Evolutionary conservation across 2,888 invertebrate genomes (phyloP).

Genomic region (Drosophila pullipes): DNA sequence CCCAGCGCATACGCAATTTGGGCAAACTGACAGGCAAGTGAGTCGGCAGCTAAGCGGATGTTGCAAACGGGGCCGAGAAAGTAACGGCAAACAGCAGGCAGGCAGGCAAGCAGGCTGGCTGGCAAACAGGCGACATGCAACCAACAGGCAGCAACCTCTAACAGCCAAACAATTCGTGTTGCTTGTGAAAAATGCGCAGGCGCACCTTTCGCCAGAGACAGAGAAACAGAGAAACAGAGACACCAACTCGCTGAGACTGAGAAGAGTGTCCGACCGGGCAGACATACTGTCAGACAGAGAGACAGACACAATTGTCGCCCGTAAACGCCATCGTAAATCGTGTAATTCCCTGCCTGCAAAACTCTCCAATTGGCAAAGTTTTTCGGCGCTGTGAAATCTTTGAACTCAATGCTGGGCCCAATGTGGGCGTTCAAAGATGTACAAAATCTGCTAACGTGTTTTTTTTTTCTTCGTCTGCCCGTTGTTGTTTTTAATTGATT

Average conservation of each 20-base stretch:
- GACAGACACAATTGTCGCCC: slow-evolving; percentile 73
- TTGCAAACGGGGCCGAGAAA: slow-evolving; percentile 64
- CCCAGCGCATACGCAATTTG: slow-evolving; percentile 74
- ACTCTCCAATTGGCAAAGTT: slow-evolving; percentile 23
- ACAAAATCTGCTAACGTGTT: slow-evolving; percentile 33
- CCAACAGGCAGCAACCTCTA: slow-evolving; percentile 37
- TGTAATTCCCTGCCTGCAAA: slow-evolving; percentile 62
- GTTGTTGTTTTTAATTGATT: slow-evolving; percentile 68
- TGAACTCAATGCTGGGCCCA: slow-evolving; percentile 67
- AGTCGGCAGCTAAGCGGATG: slow-evolving; percentile 61
- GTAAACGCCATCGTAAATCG: slow-evolving; percentile 70
- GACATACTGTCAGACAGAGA: neutral
- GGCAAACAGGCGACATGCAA: slow-evolving; percentile 30
- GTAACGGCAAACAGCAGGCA: slow-evolving; percentile 64
- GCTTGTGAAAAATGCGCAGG: slow-evolving; percentile 72
- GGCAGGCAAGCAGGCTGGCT: slow-evolving; percentile 48
- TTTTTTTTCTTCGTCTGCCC: slow-evolving; percentile 1
- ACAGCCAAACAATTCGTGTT: slow-evolving; percentile 67
- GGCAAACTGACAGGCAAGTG: slow-evolving; percentile 72
- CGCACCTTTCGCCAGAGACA: slow-evolving; percentile 73
- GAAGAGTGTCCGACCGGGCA: neutral
- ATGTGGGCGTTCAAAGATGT: slow-evolving; percentile 62
- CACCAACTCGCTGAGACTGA: slow-evolving; percentile 3
- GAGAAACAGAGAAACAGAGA: slow-evolving; percentile 24
- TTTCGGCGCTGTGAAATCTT: slow-evolving; percentile 60